These are phyloP conservation scores for Passerina amoena DNA, from an alignment of 2,113 vertebrate genomes.

Conservation along the genomic window DNA sequence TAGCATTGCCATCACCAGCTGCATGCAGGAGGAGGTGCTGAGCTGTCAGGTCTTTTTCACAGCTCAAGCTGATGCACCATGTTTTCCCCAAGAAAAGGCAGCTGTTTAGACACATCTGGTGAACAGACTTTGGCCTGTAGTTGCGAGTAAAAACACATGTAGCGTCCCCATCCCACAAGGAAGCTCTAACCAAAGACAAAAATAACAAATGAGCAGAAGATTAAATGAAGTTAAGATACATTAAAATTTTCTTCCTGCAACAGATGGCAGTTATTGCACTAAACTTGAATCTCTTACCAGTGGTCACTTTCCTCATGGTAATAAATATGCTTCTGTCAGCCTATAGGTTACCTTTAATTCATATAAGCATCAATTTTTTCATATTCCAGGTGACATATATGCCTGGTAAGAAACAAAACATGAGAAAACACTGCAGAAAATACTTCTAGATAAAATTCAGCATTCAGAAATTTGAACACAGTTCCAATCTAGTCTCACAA, in stretches of 20 bases:
- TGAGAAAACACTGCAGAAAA: background rate
- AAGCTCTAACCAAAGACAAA: background rate
- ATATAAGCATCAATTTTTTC: background rate
- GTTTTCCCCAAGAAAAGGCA: background rate
- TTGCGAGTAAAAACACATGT: background rate
- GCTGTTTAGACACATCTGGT: background rate
- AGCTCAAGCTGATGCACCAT: background rate
- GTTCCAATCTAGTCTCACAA: background rate
- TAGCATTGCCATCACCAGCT: background rate
- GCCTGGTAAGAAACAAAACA: background rate
- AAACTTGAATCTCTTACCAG: background rate
- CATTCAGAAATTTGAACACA: background rate
- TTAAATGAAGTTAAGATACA: background rate
- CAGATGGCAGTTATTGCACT: background rate
- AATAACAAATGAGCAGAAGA: background rate
- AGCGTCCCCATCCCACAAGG: background rate
- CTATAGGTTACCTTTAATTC: background rate
- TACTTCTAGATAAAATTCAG: background rate
- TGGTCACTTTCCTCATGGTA: background rate
- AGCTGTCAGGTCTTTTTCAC: background rate
- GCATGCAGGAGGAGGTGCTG: background rate
- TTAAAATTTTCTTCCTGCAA: background rate
- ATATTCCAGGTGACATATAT: background rate
- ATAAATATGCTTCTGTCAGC: background rate
- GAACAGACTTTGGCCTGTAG: background rate